Conservation (phyloP, 2,797 vertebrate species). For the Eleutherodactylus coqui region DNA sequence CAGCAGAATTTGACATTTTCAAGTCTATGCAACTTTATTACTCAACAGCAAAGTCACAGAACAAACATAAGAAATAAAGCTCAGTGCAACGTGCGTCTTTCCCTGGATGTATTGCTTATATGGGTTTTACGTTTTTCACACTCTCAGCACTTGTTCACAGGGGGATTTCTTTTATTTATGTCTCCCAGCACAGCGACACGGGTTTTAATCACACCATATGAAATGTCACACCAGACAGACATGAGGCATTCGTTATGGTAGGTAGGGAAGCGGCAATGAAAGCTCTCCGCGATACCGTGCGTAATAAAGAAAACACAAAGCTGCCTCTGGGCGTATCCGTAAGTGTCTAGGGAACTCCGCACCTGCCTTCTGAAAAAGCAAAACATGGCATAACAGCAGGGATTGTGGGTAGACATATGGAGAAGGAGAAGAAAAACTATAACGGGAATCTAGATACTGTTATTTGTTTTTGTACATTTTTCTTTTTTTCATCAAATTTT, state of each 20-base stretch:
- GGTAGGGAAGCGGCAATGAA: not conserved
- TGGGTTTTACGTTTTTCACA: constrained; percentile 5
- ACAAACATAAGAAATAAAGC: not conserved
- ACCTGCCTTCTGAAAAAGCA: constrained; percentile 36
- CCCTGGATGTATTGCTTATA: not conserved
- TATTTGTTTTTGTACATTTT: not conserved
- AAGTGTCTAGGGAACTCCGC: constrained; percentile 21
- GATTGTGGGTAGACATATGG: not conserved
- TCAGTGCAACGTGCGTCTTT: not conserved
- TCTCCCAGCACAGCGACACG: not conserved
- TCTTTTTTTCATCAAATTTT: too few species aligned
- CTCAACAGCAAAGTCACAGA: not conserved
- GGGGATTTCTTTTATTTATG: constrained; percentile 9
- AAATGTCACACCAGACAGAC: constrained; percentile 31
- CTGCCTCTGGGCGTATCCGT: constrained; percentile 24
- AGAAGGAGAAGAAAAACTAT: not conserved
- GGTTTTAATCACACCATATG: constrained; percentile 32
- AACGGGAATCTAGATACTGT: not conserved
- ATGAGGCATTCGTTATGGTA: constrained; percentile 2
- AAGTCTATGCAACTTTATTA: not conserved
- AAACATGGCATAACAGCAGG: constrained; percentile 13
- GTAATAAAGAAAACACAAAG: constrained; percentile 25
- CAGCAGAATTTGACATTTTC: not conserved
- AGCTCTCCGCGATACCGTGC: constrained; percentile 1
- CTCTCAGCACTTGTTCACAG: not conserved